Evolutionary conservation across 35 echinoderm and acorn worm genomes (phyloP), one percentile per base, ranked within the genome.

Genomic region (Anneissia japonica): DNA sequence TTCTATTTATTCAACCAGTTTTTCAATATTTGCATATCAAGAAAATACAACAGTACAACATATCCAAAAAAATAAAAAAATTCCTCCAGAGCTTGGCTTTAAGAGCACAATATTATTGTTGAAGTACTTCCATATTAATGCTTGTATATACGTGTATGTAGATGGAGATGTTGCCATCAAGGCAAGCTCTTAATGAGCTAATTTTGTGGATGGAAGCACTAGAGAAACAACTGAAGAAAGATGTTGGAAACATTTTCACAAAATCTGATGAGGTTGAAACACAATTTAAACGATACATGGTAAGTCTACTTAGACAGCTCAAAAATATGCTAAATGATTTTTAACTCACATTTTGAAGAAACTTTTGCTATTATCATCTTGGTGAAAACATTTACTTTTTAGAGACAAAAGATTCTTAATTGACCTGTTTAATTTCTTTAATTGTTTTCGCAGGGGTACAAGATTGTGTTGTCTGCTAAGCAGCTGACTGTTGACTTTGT

Each of bases 401-500:
- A 14, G 12, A 14, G 28, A 64, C 51, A 64, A 13, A 13, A 64
- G 51, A 28, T 64, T 14, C 51, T 43, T 43, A 64, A 64, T 64
- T 2, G 11, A 64, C 51, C 11, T 64, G 11, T 77, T 77, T 77
- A 26, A 19, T 64, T n/a, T n/a, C n/a, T 64, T 43, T 43, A 43
- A 43, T 13, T 40, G 31, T 26, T 28, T 0, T 43, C 36, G 28
- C 74, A 98, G 95, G 89, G 92, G 35, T 94, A 98, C 74, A 94
- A 98, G 83, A 77, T 98, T 0, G 92, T 91, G 32, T 56, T 98
- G 79, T 86, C 85, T 14, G 87, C 92, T 32, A 93, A 98, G 80
- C 86, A 87, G 26, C 84, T 98, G 0, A 98, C 95, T 4, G 86
- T 93, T 32, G 95, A 98, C 79, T 98, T 98, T 87, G 89, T 98